Evolutionary conservation across 2,113 vertebrate genomes (phyloP).

Genomic region (Symphodus melops): DNA sequence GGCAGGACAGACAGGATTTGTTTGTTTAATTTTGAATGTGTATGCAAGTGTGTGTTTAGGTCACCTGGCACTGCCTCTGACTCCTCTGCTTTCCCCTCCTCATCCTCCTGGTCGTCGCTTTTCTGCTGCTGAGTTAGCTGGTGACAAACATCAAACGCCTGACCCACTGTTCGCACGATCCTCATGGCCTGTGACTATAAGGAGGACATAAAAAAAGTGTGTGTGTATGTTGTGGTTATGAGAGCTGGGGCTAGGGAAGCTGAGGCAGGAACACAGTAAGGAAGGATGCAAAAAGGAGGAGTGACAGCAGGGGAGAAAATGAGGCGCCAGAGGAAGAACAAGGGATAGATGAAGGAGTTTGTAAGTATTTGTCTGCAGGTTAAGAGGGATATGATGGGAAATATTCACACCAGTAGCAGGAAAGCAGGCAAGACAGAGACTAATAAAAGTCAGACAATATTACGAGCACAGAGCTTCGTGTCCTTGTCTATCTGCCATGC

Average conservation of each 20-base stretch:
- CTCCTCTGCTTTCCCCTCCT: slow-evolving; percentile 83
- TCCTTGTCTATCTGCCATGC: slow-evolving; percentile 39
- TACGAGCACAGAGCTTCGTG: not conserved
- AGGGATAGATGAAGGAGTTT: not conserved
- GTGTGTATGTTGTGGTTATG: slow-evolving; percentile 5
- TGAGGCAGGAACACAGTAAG: slow-evolving; percentile 23
- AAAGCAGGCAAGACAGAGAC: not conserved
- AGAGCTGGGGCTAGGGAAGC: not conserved
- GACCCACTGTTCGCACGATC: slow-evolving; percentile 94
- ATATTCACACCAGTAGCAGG: not conserved
- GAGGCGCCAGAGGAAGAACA: slow-evolving; percentile 18
- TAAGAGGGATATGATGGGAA: slow-evolving; percentile 2
- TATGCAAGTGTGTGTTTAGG: not conserved
- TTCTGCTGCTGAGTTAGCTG: slow-evolving; percentile 90
- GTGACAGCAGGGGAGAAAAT: slow-evolving; percentile 24
- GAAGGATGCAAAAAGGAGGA: slow-evolving; percentile 44
- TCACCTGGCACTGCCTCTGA: slow-evolving; percentile 85
- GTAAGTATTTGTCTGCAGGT: not conserved
- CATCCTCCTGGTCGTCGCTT: slow-evolving; percentile 84
- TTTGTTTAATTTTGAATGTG: slow-evolving; percentile 19
- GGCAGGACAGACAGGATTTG: not conserved
- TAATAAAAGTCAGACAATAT: slow-evolving; percentile 9
- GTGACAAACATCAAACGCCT: slow-evolving; percentile 97
- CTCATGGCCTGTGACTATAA: slow-evolving; percentile 95
- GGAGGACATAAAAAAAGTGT: slow-evolving; percentile 14